Base-by-base conservation (phyloP, 2,113 vertebrate species). In the Cranoglanis bouderius region DNA sequence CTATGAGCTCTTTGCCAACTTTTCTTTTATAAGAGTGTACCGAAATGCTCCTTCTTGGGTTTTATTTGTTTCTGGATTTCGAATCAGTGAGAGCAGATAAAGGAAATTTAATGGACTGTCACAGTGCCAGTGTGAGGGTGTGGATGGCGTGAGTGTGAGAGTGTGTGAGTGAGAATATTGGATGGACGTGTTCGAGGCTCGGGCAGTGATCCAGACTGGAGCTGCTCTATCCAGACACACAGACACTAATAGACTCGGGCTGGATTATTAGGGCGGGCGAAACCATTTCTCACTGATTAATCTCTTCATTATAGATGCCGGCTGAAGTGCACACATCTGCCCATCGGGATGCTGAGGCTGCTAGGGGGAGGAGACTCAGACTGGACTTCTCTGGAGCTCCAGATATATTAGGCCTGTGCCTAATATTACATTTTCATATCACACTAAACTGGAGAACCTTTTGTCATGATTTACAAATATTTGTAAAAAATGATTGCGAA, bases 251-350 rank as follows among this genome's bases (percentile, higher is more conserved):
- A 85, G 84, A 81, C 88, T 85, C 49, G 5, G 70, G 46, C 74
- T 81, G 83, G 88, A 89, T 89, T 89, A 85, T 89, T 65, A 85
- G 83, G 83, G 83, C 61, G 53, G 88, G 75, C 6, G 49, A 72
- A 89, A 85, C 32, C 61, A 46, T 85, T 89, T 89, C 83, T 70
- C 59, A 81, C 88, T 89, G 88, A 89, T 77, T 89, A 85, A 89
- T 89, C 88, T 85, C 83, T 85, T 89, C 88, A 89, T 89, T 89
- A 89, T 16, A 81, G 83, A 88, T 81, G 24, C 35, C 35, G 35
- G 57, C 59, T 70, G 75, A 67, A 85, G 74, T 77, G 53, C 35
- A 46, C 74, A 81, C 88, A 89, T 83, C 72, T 89, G 88, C 49
- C 61, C 46, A 53, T 35, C 14, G 24, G 21, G 46, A 61, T 38